Evolutionary conservation across 2,797 vertebrate genomes (phyloP), one percentile per base, ranked within the genome.

Genomic region (Lepus oiostolus): DNA sequence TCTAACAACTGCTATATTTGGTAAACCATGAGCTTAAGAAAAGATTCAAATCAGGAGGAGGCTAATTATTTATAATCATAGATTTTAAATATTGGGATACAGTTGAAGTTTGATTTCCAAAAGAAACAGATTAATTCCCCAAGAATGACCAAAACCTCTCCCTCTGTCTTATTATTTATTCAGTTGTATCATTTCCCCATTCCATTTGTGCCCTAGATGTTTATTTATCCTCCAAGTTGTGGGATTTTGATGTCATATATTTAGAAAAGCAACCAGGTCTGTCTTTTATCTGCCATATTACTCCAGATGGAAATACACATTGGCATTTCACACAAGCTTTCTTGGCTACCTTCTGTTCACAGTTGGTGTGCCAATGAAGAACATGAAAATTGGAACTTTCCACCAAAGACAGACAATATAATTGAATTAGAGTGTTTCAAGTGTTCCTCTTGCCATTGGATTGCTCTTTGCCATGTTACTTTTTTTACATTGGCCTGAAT

Each of bases 281-380:
- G 86, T 88, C 89, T 88, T 90, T 60, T 90, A 11, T 95, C 93
- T 97, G 74, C 94, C 91, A 30, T 94, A 86, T 77, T 17, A 81
- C 70, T 94, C 97, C 98, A 97, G 96, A 97, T 98, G 96, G 98
- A 94, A 97, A 97, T 7, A 62, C 96, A 96, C 96, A 63, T 71
- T 97, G 97, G 96, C 92, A 68, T 16, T 12, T 85, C 16, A 68
- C 6, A 35, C 2, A 4, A 96, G 97, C 88, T 77, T 95, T 91
- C 32, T 0, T 92, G 12, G 0, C 82, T 85, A 8, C 97, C 98
- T 98, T 97, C 98, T 98, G 97, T 88, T 97, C 97, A 16, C n/a
- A 92, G 81, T 96, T 0, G 22, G 95, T 93, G 81, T 97, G 96
- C 97, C 97, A 98, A 90, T 75, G 81, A 74, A 35, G 94, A 97